Base-by-base conservation (phyloP, 2,888 invertebrate genomes). In the Oligia latruncula region DNA sequence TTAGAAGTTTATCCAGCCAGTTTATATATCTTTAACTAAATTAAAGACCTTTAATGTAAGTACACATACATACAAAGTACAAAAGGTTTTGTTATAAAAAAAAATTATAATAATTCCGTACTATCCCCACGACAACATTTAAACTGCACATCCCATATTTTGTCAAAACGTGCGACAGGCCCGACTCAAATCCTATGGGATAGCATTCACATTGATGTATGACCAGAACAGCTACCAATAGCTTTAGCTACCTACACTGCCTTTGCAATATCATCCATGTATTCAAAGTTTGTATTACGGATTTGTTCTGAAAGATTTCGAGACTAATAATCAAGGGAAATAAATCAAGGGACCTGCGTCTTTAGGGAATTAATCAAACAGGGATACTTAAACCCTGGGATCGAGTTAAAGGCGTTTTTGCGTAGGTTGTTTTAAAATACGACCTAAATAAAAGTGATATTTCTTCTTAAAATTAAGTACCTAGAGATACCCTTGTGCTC, bases 291-390 rank as follows among this genome's bases (percentile, higher is more conserved):
- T 65, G 66, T 43, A 40, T n/a, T 8, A 52, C 9, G n/a, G 52
- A 70, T 84, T 84, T 82, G 58, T 49, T 62, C n/a, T 46, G 29
- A 79, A 72, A 23, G 52, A 60, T 52, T 83, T 77, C 83, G 43
- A 46, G n/a, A 60, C 68, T 67, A 71, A 71, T 55, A 70, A 84
- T 82, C n/a, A n/a, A n/a, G n/a, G n/a, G n/a, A n/a, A 72, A 84
- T 82, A 73, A 79, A 84, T 84, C 64, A 70, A n/a, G 13, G 23
- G 40, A 71, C 40, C 46, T 71, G 77, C 58, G 40, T 65, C n/a
- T 64, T 78, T 84, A 65, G 23, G 40, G 17, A 60, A 79, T 70
- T 70, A 79, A 82, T 84, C 80, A 84, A 73, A 58, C 35, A 35
- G 55, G 29, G 58, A 52, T 78, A 68, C 73, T 78, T 72, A 64